Conservation (phyloP, 2,888 invertebrate genomes). For the Drymonia ruficornis region DNA sequence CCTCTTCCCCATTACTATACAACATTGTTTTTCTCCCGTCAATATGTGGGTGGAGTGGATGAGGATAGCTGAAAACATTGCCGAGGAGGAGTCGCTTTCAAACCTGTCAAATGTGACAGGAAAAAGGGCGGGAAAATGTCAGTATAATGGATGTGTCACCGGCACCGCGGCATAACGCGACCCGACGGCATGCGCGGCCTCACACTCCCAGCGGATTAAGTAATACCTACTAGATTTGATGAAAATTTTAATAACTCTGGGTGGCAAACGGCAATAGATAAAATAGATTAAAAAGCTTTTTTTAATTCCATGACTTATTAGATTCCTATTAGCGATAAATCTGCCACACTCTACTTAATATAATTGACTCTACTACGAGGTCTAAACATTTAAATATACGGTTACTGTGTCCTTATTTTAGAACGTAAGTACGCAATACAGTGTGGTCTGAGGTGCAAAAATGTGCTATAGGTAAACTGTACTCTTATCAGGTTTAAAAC, state of each 20-base stretch:
- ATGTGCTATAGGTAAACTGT: too few relatives aligned
- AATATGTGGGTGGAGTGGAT: conserved; percentile 52
- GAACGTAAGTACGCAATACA: too few relatives aligned
- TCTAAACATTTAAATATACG: too few relatives aligned
- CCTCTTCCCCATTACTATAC: conserved; percentile 19
- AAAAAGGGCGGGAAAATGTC: conserved; percentile 83
- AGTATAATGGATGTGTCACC: conserved; percentile 83
- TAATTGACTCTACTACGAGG: too few relatives aligned
- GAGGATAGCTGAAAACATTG: conserved; percentile 71
- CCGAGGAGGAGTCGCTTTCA: conserved; percentile 78
- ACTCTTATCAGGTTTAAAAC: too few relatives aligned
- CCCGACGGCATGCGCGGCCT: conserved; percentile 68
- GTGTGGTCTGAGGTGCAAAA: too few relatives aligned
- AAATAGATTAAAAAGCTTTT: too few relatives aligned
- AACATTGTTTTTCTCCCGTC: conserved; percentile 44
- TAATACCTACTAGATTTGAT: conserved; percentile 59
- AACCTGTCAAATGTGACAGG: conserved; percentile 82
- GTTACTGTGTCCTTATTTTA: too few relatives aligned
- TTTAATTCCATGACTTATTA: too few relatives aligned
- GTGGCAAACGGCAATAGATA: conserved; percentile 24
- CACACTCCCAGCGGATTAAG: conserved; percentile 71
- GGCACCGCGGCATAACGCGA: conserved; percentile 72
- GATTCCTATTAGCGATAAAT: too few relatives aligned
- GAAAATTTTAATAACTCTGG: conserved; percentile 52
- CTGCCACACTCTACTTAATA: too few relatives aligned